These are phyloP conservation scores for Scrobipalpa costella DNA, from an alignment of 2,888 invertebrate genomes.

Conservation along the genomic window DNA sequence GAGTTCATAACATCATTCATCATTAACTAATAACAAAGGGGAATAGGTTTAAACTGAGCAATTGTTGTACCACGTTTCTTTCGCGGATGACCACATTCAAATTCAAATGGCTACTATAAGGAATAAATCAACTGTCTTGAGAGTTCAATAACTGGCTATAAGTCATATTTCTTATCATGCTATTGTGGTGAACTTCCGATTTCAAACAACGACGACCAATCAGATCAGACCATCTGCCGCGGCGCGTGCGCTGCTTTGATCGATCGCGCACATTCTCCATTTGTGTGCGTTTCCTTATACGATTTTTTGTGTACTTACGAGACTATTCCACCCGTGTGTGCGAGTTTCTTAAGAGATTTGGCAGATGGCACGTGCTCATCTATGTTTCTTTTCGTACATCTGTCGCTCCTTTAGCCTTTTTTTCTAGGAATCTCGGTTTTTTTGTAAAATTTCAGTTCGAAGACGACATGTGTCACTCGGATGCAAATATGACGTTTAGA, in stretches of 20 bases:
- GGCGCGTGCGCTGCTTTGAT: conserved; percentile 72
- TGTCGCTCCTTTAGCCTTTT: conserved; percentile 66
- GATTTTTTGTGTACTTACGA: conserved; percentile 54
- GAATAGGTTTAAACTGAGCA: conserved; percentile 39
- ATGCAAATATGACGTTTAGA: conserved; percentile 73
- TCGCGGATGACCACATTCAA: conserved; percentile 42
- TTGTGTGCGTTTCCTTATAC: conserved; percentile 58
- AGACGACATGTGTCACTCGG: conserved; percentile 71
- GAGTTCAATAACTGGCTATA: conserved; percentile 44
- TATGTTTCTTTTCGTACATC: conserved; percentile 72
- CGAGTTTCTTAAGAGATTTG: conserved; percentile 72
- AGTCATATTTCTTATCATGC: conserved; percentile 71
- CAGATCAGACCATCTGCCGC: conserved; percentile 69
- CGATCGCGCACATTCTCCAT: conserved; percentile 50
- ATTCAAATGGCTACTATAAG: conserved; percentile 45
- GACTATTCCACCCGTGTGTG: conserved; percentile 57
- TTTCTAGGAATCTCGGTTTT: conserved; percentile 55
- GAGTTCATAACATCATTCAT: conserved; percentile 26
- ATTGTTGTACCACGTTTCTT: conserved; percentile 42
- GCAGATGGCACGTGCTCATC: conserved; percentile 79
- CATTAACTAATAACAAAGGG: conserved; percentile 37
- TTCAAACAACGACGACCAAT: conserved; percentile 71
- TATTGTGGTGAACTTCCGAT: conserved; percentile 73
- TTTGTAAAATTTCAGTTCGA: conserved; percentile 49
- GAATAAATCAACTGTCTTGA: conserved; percentile 55